These are phyloP conservation scores for Macrobrachium rosenbergii DNA, from an alignment of 1,140 invertebrate genomes.

Conservation along the genomic window DNA sequence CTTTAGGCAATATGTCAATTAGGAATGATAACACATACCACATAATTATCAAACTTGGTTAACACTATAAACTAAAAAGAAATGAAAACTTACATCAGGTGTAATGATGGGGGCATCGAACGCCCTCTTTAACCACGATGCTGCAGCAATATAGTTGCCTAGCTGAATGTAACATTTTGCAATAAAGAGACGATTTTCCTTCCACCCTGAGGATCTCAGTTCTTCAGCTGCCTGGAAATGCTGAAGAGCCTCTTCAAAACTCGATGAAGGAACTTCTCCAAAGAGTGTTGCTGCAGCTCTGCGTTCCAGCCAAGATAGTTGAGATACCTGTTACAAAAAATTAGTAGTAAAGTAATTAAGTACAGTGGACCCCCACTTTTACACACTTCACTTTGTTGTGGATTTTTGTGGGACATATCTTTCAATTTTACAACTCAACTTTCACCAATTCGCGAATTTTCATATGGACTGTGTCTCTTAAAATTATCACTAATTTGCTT, in stretches of 20 bases:
- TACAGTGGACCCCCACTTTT: too few relatives aligned
- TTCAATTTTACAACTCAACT: too few relatives aligned
- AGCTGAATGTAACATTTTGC: constrained; percentile 78
- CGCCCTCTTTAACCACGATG: constrained; percentile 51
- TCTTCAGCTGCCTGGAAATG: constrained; percentile 78
- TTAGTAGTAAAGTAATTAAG: neutral
- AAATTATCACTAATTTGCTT: too few relatives aligned
- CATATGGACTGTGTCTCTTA: too few relatives aligned
- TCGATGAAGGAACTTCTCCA: constrained; percentile 77
- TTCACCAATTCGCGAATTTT: too few relatives aligned
- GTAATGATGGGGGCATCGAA: constrained; percentile 37
- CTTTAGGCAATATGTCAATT: neutral
- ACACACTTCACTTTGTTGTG: too few relatives aligned
- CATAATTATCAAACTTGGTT: neutral
- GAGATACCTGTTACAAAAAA: constrained; percentile 45
- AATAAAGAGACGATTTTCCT: constrained; percentile 80
- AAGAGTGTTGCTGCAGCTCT: constrained; percentile 81
- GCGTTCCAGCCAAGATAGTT: constrained; percentile 77
- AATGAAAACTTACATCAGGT: constrained; percentile 44
- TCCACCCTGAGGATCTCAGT: constrained; percentile 76
- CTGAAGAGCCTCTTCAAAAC: constrained; percentile 78
- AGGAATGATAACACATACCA: neutral
- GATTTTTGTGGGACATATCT: too few relatives aligned
- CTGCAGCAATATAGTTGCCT: constrained; percentile 17
- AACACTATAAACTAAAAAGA: neutral